A percentile compares a stretch with the other conserved stretches of the same genome.
Evolutionary conservation across 2,888 invertebrate species (phyloP).

Genomic region (Strigamia maritima): DNA sequence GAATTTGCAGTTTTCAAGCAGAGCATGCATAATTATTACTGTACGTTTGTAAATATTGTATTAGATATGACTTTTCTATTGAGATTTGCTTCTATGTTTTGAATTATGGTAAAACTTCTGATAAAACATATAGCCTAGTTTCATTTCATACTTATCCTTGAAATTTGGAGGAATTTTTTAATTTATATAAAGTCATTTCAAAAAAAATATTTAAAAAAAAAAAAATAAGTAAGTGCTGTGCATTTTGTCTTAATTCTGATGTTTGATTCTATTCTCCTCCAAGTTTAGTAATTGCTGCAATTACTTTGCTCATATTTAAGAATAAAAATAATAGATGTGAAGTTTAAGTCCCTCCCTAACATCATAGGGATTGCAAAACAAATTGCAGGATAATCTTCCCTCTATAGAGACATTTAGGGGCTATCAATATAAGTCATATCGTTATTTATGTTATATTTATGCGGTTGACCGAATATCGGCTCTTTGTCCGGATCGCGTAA

Average conservation of each 20-base stretch:
- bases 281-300: background rate
- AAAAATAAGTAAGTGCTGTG: background rate
- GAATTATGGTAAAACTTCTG: too few species aligned
- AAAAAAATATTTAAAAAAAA: background rate
- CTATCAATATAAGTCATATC: constrained; percentile 11
- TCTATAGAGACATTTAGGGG: background rate
- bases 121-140: background rate
- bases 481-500: background rate
- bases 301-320: constrained; percentile 6
- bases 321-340: background rate
- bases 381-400: constrained; percentile 26
- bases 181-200: background rate
- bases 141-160: background rate
- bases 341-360: constrained; percentile 7
- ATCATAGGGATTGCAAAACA: constrained; percentile 25
- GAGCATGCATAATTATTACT: constrained; percentile 18
- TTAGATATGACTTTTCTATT: background rate
- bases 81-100: background rate
- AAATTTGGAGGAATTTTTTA: background rate
- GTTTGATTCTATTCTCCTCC: background rate
- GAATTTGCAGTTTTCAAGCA: constrained; percentile 24
- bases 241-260: background rate
- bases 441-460: background rate
- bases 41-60: constrained; percentile 21
- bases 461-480: background rate